Conservation (phyloP, 2,113 vertebrate genomes). For the Neodontobutis hainanensis region DNA sequence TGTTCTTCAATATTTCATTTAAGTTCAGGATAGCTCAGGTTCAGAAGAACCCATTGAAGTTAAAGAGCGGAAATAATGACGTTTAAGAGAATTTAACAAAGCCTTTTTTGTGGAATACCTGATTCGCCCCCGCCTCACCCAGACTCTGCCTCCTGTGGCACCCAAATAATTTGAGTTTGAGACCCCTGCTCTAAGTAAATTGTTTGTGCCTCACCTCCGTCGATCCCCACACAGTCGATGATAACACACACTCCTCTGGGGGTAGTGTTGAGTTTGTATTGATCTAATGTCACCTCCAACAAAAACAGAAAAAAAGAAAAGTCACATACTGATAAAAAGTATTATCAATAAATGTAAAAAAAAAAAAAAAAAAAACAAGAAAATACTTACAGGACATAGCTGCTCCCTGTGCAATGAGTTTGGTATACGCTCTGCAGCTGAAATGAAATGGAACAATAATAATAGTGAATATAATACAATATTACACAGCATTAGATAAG, state of each 20-base stretch:
- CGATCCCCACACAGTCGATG: conserved; percentile 90
- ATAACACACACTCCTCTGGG: conserved; percentile 89
- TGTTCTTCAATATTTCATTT: too few species aligned
- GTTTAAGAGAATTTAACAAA: too few species aligned
- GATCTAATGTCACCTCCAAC: conserved; percentile 67
- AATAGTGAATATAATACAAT: neutral
- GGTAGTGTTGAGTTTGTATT: conserved; percentile 80
- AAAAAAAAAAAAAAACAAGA: too few species aligned
- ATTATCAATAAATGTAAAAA: neutral
- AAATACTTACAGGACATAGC: neutral
- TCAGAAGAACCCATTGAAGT: too few species aligned
- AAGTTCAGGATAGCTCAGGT: too few species aligned
- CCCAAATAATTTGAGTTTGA: neutral
- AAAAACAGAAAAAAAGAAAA: conserved; percentile 22
- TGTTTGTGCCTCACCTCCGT: conserved; percentile 82
- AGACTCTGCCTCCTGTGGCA: too few species aligned
- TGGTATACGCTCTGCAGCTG: conserved; percentile 18
- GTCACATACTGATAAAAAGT: neutral
- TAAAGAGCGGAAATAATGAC: too few species aligned
- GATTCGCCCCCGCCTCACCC: too few species aligned
- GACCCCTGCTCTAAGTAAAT: neutral
- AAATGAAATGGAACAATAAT: conserved; percentile 9
- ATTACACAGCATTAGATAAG: neutral
- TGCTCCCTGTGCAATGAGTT: neutral
- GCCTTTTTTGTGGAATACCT: too few species aligned